Evolutionary conservation across 53 echinoderm and acorn worm genomes (phyloP), one percentile per base, ranked within the genome.

Genomic region (Mesocentrotus franciscanus): DNA sequence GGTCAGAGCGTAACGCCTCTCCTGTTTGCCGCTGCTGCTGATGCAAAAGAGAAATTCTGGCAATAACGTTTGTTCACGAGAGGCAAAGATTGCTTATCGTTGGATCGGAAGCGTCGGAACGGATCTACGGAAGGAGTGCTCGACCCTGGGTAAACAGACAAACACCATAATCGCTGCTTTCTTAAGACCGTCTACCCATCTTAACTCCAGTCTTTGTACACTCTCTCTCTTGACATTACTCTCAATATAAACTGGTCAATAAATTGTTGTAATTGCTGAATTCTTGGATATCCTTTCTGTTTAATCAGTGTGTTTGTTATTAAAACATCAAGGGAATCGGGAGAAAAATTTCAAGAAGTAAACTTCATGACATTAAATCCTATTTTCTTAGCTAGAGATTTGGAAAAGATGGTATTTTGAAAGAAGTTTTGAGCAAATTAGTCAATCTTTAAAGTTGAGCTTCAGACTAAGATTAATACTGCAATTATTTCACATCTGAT

Each of bases 11-110:
- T 55, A 84, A 84, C 58, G 87, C 87, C 87, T 58, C 87, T 58
- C 87, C 87, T 58, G 58, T 87, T 87, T 87, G 87, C n/a, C 49
- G 29, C 87, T 85, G 87, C 55, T 49, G 84, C 87, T 87, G 87
- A 87, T 59, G 87, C 87, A 87, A 87, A 75, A 15, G 58, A 87
- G 56, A 87, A 58, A 87, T 56, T 10, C 58, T 87, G 87, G 87
- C 87, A 87, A 87, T 87, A 87, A 87, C 87, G 58, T 87, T 87
- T 87, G 87, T 87, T n/a, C 87, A 87, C 87, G 29, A 58, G 87
- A 87, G n/a, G 87, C 87, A 57, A 58, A 87, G 87, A 87, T 87
- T 58, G 87, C 87, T 87, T 87, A 87, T 87, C 87, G 87, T 26
- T 58, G n/a, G 87, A 87, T 87, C 87, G 87, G 87, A 87, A 87